These are phyloP conservation scores for Cheumatopsyche charites DNA, from an alignment of 1,140 invertebrate genomes.

Conservation along the genomic window DNA sequence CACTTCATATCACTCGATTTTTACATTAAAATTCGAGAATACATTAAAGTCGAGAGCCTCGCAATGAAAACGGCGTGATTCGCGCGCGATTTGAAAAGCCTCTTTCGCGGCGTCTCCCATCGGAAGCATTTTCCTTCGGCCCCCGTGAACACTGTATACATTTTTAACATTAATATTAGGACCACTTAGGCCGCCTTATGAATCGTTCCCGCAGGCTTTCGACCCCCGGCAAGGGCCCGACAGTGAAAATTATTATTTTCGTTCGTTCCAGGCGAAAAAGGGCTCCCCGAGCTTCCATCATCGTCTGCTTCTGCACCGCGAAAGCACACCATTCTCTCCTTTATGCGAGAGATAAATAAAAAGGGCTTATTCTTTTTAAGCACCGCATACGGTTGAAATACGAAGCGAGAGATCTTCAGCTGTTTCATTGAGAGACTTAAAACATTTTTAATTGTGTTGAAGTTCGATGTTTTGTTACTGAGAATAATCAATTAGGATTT, in stretches of 20 bases:
- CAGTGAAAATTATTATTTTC: conserved; percentile 9
- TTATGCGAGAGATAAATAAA: conserved; percentile 30
- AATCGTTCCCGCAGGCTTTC: background rate
- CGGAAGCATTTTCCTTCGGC: too few relatives aligned
- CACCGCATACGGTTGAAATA: conserved; percentile 19
- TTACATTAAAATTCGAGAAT: too few relatives aligned
- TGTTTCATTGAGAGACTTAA: background rate
- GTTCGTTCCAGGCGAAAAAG: background rate
- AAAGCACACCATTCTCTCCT: conserved; percentile 24
- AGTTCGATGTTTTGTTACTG: too few relatives aligned
- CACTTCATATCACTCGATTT: too few relatives aligned
- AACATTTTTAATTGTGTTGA: too few relatives aligned
- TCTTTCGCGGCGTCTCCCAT: too few relatives aligned
- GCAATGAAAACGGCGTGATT: too few relatives aligned
- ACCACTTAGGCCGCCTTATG: conserved; percentile 16
- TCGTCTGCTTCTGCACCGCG: background rate
- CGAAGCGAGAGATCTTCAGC: conserved; percentile 24
- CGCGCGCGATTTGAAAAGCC: too few relatives aligned
- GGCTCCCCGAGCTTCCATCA: conserved; percentile 7
- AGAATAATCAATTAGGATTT: too few relatives aligned
- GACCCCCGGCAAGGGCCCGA: background rate
- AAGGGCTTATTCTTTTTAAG: conserved; percentile 31
- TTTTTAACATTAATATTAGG: conserved; percentile 23
- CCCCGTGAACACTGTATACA: background rate
- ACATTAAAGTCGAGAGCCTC: too few relatives aligned